Evolutionary conservation across 2,113 vertebrate genomes (phyloP).

Genomic region (Solea solea): DNA sequence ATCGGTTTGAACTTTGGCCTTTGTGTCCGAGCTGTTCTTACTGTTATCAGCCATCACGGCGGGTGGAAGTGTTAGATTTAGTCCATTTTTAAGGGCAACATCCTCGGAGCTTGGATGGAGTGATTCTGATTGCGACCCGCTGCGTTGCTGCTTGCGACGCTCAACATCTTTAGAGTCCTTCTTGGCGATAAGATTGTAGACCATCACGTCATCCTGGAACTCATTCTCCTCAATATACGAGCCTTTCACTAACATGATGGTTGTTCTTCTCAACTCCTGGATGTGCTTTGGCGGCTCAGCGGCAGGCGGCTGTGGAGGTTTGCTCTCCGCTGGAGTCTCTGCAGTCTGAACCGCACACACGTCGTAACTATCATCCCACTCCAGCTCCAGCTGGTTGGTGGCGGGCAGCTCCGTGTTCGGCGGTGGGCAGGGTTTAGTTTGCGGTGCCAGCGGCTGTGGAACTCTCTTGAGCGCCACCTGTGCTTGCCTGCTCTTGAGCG

Average conservation of each 20-base stretch:
- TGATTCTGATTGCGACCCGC: conserved; percentile 11
- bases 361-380: conserved; percentile 98
- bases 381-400: conserved; percentile 86
- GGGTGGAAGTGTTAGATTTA: conserved; percentile 45
- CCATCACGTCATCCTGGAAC: conserved; percentile 95
- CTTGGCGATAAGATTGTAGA: conserved; percentile 92
- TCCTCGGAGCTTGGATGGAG: conserved; percentile 12
- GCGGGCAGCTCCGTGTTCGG: conserved; percentile 44
- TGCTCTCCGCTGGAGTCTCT: conserved; percentile 22
- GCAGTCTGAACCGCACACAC: conserved; percentile 83
- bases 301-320: conserved; percentile 26
- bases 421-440: conserved; percentile 7
- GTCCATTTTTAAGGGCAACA: conserved; percentile 72
- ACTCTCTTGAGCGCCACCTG: conserved; percentile 51
- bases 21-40: conserved; percentile 47
- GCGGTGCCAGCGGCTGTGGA: conserved; percentile 25
- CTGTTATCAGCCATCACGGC: conserved; percentile 48
- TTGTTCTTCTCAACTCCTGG: conserved; percentile 92
- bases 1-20: conserved; percentile 58
- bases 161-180: conserved; percentile 83
- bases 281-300: conserved; percentile 89
- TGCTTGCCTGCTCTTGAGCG: conserved; percentile 31
- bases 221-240: conserved; percentile 95
- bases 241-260: conserved; percentile 90
- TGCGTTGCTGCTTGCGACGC: neutral